A percentile compares a stretch with the other conserved stretches of the same genome.
Conservation (phyloP, 2,888 invertebrate genomes). For the Didymodactylos carnosus region DNA sequence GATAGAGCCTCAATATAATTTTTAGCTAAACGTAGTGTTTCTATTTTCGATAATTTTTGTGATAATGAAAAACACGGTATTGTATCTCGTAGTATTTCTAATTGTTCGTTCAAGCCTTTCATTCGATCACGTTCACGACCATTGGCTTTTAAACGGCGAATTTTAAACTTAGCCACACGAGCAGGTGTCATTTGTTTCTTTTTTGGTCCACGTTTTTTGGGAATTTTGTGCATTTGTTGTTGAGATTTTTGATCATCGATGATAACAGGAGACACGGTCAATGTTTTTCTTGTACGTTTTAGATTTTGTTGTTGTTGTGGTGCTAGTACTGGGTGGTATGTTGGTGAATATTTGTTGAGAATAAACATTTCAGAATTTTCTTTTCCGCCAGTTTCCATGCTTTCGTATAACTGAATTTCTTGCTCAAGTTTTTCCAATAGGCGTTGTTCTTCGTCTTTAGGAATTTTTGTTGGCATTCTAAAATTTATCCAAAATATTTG, state of each 20-base stretch:
- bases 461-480: background rate
- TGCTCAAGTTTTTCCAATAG: background rate
- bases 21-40: constrained; percentile 47
- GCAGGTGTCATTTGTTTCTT: constrained; percentile 34
- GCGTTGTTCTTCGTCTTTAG: background rate
- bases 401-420: background rate
- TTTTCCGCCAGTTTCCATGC: background rate
- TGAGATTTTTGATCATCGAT: no score
- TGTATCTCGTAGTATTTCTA: constrained; percentile 42
- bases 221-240: constrained; percentile 15
- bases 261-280: background rate
- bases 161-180: constrained; percentile 25
- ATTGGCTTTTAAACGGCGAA: constrained; percentile 38
- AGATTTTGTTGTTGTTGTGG: no score
- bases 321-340: background rate
- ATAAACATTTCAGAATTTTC: no score
- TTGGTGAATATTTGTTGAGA: no score
- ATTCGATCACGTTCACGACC: constrained; percentile 46
- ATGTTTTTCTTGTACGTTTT: no score
- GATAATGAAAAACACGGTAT: constrained; percentile 36
- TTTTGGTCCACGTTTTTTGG: constrained; percentile 33
- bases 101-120: constrained; percentile 48
- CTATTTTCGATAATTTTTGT: constrained; percentile 43
- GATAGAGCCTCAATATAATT: constrained; percentile 46
- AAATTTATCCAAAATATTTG: no score